Percentiles rank a stretch among this genome's conserved stretches.
Conservation (phyloP, 1,140 invertebrate genomes). For the Drosophila sulfurigaster region DNA sequence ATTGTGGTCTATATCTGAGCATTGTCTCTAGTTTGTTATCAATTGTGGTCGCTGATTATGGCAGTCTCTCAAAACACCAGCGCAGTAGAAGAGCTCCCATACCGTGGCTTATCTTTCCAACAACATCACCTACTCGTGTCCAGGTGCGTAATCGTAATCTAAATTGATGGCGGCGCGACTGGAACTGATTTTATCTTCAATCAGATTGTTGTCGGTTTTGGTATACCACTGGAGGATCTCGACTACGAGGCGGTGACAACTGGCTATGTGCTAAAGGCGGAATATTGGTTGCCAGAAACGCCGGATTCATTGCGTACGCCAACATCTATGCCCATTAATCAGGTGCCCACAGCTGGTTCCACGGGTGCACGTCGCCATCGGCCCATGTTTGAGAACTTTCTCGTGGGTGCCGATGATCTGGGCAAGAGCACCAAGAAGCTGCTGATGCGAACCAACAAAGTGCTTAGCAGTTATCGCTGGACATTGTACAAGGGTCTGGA, state of each 20-base stretch:
- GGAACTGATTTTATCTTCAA: neutral
- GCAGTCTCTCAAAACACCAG: slow-evolving; percentile 53
- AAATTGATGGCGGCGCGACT: neutral
- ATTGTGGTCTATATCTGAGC: slow-evolving; percentile 19
- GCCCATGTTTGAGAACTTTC: slow-evolving; percentile 75
- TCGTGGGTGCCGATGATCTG: slow-evolving; percentile 68
- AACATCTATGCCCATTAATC: slow-evolving; percentile 60
- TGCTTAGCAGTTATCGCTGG: slow-evolving; percentile 79
- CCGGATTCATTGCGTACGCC: slow-evolving; percentile 61
- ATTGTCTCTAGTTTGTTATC: slow-evolving; percentile 16
- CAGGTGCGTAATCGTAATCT: slow-evolving; percentile 53
- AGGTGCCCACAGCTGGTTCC: slow-evolving; percentile 57
- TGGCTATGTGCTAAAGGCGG: slow-evolving; percentile 81
- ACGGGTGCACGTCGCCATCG: slow-evolving; percentile 51
- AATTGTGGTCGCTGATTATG: slow-evolving; percentile 22
- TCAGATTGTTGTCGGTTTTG: slow-evolving; percentile 80
- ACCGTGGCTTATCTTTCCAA: slow-evolving; percentile 75
- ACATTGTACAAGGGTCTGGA: slow-evolving; percentile 75
- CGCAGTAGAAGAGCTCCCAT: slow-evolving; percentile 65
- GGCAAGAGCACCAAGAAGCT: slow-evolving; percentile 69
- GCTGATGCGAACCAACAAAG: slow-evolving; percentile 59
- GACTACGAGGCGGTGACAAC: slow-evolving; percentile 79
- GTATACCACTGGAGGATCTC: slow-evolving; percentile 77
- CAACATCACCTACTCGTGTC: slow-evolving; percentile 73
- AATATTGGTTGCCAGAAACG: slow-evolving; percentile 74